Base-by-base conservation (phyloP, 2,888 invertebrate genomes). In the Pristionchus exspectatus region DNA sequence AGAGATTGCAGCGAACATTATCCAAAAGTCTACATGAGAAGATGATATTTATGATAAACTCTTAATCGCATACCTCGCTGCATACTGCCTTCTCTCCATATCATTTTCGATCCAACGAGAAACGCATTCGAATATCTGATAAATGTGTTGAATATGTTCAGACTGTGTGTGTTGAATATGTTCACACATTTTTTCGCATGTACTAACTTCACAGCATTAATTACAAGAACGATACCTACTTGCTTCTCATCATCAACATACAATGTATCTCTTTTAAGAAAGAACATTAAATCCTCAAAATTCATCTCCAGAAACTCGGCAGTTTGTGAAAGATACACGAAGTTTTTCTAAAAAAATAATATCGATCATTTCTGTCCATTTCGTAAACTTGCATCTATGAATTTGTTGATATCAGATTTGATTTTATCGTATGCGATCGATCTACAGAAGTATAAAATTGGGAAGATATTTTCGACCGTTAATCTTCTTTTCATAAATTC, bases 1-100 rank as follows among this genome's bases (percentile, higher is more conserved):
- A 4, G 98, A 96, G 72, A 98, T 95, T 0, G 98, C 98, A 96
- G 54, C 98, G 96, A 0, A 98, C 97, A 92, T 97, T 96, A 14
- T 97, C 96, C 91, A 98, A 96, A 44, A 98, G 96, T 94, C 94
- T 94, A 90, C 0, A 33, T 69, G 7, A 21, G 12, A 7, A n/a
- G n/a, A n/a, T n/a, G n/a, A 0, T 5, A 33, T 16, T 12, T 69
- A 10, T 9, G 2, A 7, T 12, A n/a, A 63, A n/a, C 2, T 30
- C 12, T 50, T 50, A 50, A 10, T 50, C 12, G 5, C 44, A 50
- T 50, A 72, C 69, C 69, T 72, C 21, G 16, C 16, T 5, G 16
- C 30, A 30, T 30, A 72, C 14, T 30, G 16, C 30, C 21, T 30
- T 33, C 69, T 30, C 14, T 33, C 16, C 12, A 10, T 12, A 9